Percentiles rank a stretch among this genome's conserved stretches.
These are phyloP conservation scores for Poeciliopsis infans DNA, from an alignment of 2,797 vertebrate genomes.

Conservation along the genomic window DNA sequence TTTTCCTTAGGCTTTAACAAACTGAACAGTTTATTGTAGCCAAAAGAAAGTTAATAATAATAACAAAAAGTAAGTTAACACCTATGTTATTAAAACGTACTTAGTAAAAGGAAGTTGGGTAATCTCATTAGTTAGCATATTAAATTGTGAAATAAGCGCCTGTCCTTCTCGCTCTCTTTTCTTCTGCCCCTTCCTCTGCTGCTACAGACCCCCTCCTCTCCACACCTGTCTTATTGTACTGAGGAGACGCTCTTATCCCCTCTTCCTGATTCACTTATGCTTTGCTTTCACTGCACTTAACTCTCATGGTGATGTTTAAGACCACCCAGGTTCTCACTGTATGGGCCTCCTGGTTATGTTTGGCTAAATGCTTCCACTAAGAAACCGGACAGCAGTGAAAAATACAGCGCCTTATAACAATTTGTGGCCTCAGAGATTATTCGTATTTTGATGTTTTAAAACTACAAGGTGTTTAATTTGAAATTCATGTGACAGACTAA, in stretches of 20 bases:
- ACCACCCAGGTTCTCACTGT: constrained; percentile 80
- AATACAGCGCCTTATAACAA: background rate
- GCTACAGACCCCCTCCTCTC: constrained; percentile 40
- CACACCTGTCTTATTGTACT: constrained; percentile 73
- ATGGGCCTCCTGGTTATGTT: constrained; percentile 19
- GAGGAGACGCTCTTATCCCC: constrained; percentile 79
- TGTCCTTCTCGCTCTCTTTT: constrained; percentile 1
- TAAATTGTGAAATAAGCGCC: background rate
- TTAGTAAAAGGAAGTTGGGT: background rate
- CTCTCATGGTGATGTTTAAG: constrained; percentile 81
- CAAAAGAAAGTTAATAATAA: background rate
- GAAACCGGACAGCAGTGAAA: background rate
- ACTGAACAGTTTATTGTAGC: background rate
- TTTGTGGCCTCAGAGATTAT: background rate
- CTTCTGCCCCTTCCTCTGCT: constrained; percentile 70
- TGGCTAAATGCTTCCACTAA: constrained; percentile 18
- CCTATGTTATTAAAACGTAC: background rate
- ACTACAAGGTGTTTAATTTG: background rate
- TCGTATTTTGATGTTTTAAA: background rate
- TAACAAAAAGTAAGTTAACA: background rate
- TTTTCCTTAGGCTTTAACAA: background rate
- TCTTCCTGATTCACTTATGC: constrained; percentile 92
- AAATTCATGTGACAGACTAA: background rate
- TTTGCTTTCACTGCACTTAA: constrained; percentile 89
- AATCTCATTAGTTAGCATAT: background rate